phyloP scores from a whole-genome alignment of 2,797 vertebrate genomes.

The Sebastes glaucus region DNA sequence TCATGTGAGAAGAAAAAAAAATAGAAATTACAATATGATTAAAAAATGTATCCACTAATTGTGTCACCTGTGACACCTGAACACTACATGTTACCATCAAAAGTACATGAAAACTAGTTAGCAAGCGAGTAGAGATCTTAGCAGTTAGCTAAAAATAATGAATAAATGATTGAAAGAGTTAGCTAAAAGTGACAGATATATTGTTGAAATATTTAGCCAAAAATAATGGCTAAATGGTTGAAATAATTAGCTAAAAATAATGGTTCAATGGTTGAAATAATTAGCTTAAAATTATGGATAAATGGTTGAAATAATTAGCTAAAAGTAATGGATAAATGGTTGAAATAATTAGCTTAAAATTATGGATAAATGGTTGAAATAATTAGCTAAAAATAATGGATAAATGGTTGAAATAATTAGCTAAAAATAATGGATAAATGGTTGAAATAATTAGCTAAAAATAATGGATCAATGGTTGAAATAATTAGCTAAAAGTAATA shows the following conservation, averaged over 20 bases:
- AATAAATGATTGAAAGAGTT: background rate
- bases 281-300: background rate
- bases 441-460: too few species aligned
- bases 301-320: background rate
- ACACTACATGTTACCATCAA: background rate
- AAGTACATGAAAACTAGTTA: background rate
- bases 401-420: background rate
- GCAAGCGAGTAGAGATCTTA: background rate
- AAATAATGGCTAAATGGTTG: too few species aligned
- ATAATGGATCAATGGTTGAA: too few species aligned
- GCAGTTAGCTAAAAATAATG: background rate
- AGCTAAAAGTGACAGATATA: background rate
- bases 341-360: background rate
- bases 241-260: too few species aligned
- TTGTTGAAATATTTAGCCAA: background rate
- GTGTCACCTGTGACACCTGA: background rate
- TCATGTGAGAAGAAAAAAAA: background rate
- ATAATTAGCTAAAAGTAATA: too few species aligned
- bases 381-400: accelerated
- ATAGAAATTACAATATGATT: background rate
- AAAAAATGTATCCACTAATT: background rate
- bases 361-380: background rate
- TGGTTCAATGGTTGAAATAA: too few species aligned
- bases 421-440: background rate
- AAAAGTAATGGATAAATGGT: background rate